phyloP scores from a whole-genome alignment of 2,888 invertebrate species.

The Luperina nickerlii region DNA sequence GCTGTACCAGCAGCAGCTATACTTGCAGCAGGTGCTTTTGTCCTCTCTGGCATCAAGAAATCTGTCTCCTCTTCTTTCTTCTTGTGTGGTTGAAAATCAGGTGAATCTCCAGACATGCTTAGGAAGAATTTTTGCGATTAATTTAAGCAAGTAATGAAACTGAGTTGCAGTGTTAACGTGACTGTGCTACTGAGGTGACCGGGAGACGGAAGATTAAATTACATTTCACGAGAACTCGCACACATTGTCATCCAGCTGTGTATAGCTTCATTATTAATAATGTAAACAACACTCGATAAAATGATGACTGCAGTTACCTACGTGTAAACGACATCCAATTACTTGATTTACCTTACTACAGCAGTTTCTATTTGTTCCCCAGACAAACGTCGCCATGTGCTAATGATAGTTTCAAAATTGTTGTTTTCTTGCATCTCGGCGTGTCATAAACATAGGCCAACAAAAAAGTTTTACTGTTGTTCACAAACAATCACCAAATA shows the following conservation, averaged over 20 bases:
- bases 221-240: constrained; percentile 61
- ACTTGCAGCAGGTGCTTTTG: constrained; percentile 69
- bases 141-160: constrained; percentile 45
- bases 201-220: constrained; percentile 60
- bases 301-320: constrained; percentile 50
- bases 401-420: constrained; percentile 86
- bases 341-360: constrained; percentile 78
- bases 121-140: constrained; percentile 63
- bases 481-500: constrained; percentile 46
- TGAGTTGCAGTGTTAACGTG: constrained; percentile 22
- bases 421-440: constrained; percentile 84
- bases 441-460: constrained; percentile 70
- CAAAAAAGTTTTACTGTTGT: constrained; percentile 77
- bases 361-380: constrained; percentile 80
- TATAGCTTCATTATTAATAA: constrained; percentile 61
- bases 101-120: constrained; percentile 86
- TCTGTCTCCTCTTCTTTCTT: constrained; percentile 82
- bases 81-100: constrained; percentile 77
- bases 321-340: constrained; percentile 60
- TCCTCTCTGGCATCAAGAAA: constrained; percentile 75
- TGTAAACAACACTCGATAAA: constrained; percentile 74
- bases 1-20: constrained; percentile 68
- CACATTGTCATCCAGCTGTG: constrained; percentile 62
- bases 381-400: constrained; percentile 86
- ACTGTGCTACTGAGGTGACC: constrained; percentile 32